Percentiles rank a stretch among this genome's conserved stretches.
These are phyloP conservation scores for Petrocephalus microphthalmus DNA, from an alignment of 2,113 vertebrate genomes.

Conservation along the genomic window DNA sequence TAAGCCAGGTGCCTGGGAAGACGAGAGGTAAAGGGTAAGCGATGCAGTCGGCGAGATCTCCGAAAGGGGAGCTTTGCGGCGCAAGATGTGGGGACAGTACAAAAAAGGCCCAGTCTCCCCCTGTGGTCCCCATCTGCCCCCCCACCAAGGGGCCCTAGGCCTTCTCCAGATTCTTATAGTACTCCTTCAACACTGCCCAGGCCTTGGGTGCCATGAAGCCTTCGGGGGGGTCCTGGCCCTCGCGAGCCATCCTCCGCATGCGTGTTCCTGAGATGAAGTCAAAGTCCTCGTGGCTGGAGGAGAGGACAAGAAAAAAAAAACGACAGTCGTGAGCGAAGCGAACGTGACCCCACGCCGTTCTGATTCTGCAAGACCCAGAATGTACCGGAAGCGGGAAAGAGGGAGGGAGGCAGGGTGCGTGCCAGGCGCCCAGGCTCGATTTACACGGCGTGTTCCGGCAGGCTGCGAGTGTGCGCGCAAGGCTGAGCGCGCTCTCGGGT, in stretches of 20 bases:
- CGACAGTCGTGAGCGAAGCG: background rate
- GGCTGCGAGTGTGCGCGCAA: background rate
- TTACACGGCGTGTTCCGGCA: background rate
- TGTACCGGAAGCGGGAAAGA: background rate
- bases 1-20: background rate
- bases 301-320: background rate
- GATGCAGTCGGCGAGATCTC: no score
- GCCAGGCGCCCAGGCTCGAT: background rate
- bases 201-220: constrained; percentile 96
- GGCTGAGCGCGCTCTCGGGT: background rate
- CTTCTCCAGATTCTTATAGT: constrained; percentile 90
- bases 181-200: constrained; percentile 87
- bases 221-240: constrained; percentile 85
- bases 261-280: constrained; percentile 98
- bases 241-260: constrained; percentile 89
- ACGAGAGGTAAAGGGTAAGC: no score
- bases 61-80: background rate
- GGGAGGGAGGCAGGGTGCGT: background rate
- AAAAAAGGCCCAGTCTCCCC: background rate
- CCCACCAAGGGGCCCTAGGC: constrained; percentile 52
- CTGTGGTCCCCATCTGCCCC: constrained; percentile 47
- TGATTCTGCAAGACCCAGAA: background rate
- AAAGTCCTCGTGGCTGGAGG: constrained; percentile 82
- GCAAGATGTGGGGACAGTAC: background rate
- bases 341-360: background rate